A percentile compares a stretch with the other conserved stretches of the same genome.
phyloP scores from a whole-genome alignment of 2,888 invertebrate species.

The Tiliacea aurago region DNA sequence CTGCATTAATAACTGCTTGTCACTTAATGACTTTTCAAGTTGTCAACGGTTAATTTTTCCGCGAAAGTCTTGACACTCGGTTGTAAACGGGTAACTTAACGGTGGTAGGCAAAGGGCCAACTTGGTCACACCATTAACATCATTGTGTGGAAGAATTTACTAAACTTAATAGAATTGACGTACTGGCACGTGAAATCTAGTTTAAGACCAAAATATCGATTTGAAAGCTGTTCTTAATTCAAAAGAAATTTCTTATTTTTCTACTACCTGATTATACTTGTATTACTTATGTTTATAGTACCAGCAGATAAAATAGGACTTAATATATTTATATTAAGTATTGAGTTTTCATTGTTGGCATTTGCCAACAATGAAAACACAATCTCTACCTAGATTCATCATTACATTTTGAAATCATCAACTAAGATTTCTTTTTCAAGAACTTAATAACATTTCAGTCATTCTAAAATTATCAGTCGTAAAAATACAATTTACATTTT shows the following conservation, averaged over 20 bases:
- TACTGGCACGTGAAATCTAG: neutral
- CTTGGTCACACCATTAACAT: constrained; percentile 56
- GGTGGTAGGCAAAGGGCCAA: constrained; percentile 65
- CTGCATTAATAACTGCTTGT: constrained; percentile 25
- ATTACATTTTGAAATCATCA: no score
- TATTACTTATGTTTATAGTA: neutral
- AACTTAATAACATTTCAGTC: no score
- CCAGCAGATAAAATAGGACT: neutral
- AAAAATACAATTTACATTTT: neutral
- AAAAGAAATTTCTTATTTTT: neutral
- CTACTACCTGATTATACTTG: neutral
- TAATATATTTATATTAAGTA: no score
- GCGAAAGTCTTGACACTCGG: constrained; percentile 44
- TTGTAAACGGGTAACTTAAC: constrained; percentile 52
- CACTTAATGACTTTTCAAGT: constrained; percentile 37
- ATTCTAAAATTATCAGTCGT: neutral
- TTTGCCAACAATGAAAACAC: no score
- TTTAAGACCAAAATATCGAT: neutral
- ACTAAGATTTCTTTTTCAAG: no score
- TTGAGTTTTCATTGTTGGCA: no score
- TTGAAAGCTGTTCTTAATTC: neutral
- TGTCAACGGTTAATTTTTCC: constrained; percentile 44
- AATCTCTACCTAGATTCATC: no score
- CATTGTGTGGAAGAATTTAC: constrained; percentile 49
- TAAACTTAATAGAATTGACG: constrained; percentile 17